Evolutionary conservation across 1,140 invertebrate genomes (phyloP).

Genomic region (Potamilus streckersoni): DNA sequence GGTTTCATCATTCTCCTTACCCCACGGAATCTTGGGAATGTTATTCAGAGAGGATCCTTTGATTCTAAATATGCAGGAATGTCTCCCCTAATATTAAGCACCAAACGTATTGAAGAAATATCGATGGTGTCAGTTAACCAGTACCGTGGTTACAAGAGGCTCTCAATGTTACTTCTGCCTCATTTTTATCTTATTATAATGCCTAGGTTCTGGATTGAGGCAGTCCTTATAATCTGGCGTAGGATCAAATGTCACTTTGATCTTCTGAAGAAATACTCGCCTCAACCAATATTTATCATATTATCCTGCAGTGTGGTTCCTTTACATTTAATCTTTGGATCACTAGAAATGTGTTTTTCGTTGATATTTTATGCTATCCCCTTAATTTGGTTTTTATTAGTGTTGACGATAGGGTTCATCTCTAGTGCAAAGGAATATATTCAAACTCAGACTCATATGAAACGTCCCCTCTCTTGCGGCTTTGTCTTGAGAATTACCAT

Average conservation of each 20-base stretch:
- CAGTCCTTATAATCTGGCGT: too few relatives aligned
- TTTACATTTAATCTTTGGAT: background rate
- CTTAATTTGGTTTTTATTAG: background rate
- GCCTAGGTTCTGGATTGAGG: constrained; percentile 8
- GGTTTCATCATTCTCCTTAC: background rate
- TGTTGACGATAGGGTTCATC: background rate
- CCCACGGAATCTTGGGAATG: background rate
- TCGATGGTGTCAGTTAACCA: constrained; percentile 1
- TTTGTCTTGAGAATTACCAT: background rate
- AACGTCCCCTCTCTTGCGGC: background rate
- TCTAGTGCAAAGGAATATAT: background rate
- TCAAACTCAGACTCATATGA: background rate
- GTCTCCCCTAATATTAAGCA: constrained; percentile 2
- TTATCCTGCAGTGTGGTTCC: background rate
- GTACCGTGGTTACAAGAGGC: background rate
- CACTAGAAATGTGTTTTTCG: background rate
- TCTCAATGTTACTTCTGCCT: background rate
- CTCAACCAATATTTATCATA: too few relatives aligned
- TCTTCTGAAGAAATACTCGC: too few relatives aligned
- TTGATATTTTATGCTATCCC: constrained; percentile 8
- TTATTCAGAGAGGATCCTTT: background rate
- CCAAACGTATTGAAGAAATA: background rate
- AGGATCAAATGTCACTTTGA: too few relatives aligned
- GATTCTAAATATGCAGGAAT: background rate
- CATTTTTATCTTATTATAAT: constrained; percentile 1